Percentiles rank a stretch among this genome's conserved stretches.
These are phyloP conservation scores for Blomia tropicalis DNA, from an alignment of 2,888 invertebrate species.

Conservation along the genomic window DNA sequence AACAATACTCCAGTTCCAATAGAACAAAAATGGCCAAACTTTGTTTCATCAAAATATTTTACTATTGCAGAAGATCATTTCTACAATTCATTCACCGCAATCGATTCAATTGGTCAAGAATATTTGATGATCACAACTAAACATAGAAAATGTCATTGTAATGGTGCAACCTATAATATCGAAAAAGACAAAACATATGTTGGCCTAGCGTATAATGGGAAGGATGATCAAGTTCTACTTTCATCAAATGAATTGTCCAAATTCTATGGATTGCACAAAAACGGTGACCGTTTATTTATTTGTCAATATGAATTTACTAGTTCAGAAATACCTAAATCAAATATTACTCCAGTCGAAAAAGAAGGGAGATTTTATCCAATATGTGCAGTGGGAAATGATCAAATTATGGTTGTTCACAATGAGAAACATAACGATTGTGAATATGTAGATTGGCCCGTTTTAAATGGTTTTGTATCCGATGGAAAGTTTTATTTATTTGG, in stretches of 20 bases:
- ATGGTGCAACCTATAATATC: background rate
- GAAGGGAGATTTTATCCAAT: background rate
- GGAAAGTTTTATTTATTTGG: background rate
- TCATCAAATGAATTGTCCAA: background rate
- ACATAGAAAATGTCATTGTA: background rate
- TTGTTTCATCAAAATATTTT: background rate
- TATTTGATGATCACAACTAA: background rate
- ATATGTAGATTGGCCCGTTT: background rate
- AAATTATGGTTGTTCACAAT: background rate
- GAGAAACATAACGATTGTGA: background rate
- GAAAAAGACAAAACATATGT: background rate
- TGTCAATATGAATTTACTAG: background rate
- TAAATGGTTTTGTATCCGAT: background rate
- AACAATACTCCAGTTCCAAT: background rate
- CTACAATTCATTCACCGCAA: background rate
- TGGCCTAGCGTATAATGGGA: background rate
- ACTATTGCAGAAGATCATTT: background rate
- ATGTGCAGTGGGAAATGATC: background rate
- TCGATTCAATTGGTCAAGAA: background rate
- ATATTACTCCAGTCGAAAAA: background rate
- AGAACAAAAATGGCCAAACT: background rate
- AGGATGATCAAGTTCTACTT: background rate
- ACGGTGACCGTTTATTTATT: background rate
- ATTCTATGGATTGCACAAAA: background rate
- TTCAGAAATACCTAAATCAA: background rate